Evolutionary conservation across 2,888 invertebrate genomes (phyloP).

Genomic region (Volucella inanis): DNA sequence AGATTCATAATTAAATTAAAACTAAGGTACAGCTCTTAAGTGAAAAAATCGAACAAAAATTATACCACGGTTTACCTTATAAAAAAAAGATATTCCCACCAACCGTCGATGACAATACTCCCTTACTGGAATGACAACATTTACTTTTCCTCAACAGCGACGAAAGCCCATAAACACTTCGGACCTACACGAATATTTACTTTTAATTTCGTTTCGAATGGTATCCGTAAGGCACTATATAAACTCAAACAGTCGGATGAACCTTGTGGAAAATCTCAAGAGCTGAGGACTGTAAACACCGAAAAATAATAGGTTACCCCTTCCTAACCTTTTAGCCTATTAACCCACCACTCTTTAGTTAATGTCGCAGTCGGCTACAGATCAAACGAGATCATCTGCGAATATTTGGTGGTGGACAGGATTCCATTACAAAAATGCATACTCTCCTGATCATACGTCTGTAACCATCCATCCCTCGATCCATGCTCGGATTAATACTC

Average conservation of each 20-base stretch:
- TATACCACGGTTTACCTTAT: neutral
- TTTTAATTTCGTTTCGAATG: constrained; percentile 69
- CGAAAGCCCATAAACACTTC: neutral
- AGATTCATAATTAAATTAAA: too few relatives aligned
- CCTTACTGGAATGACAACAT: constrained; percentile 47
- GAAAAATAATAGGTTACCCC: constrained; percentile 8
- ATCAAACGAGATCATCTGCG: constrained; percentile 50
- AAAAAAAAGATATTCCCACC: constrained; percentile 2
- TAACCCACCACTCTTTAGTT: constrained; percentile 49
- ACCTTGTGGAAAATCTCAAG: constrained; percentile 33
- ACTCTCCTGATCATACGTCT: too few relatives aligned
- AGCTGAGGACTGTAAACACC: constrained; percentile 15
- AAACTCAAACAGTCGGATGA: constrained; percentile 25
- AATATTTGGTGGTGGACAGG: constrained; percentile 50
- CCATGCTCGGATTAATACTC: too few relatives aligned
- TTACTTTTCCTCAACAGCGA: constrained; percentile 44
- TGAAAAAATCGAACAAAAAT: neutral
- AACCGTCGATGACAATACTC: constrained; percentile 9
- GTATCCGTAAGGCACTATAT: constrained; percentile 27
- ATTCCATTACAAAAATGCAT: too few relatives aligned
- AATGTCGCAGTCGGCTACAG: constrained; percentile 9
- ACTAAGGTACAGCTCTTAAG: too few relatives aligned
- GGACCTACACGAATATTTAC: constrained; percentile 54
- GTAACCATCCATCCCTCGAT: too few relatives aligned
- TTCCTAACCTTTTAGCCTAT: constrained; percentile 66